Evolutionary conservation across 2,113 vertebrate species (phyloP).

Genomic region (Ceratotherium simum): DNA sequence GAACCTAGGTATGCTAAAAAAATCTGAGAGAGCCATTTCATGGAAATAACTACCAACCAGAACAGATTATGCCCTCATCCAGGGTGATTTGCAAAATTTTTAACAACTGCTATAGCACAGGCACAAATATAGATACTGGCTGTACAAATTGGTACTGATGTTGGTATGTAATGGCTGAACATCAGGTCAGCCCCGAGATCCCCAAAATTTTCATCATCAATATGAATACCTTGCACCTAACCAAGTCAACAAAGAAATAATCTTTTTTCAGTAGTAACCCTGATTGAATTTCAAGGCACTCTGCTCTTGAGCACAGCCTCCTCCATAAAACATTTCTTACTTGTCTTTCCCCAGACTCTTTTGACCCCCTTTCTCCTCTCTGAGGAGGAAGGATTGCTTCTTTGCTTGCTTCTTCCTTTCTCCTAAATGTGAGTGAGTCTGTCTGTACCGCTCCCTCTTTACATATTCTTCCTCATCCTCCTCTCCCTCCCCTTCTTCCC

Average conservation of each 20-base stretch:
- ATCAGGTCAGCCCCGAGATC: neutral
- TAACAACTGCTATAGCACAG: neutral
- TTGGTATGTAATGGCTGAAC: neutral
- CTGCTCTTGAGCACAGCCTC: neutral
- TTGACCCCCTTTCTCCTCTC: neutral
- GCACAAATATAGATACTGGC: neutral
- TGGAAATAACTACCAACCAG: neutral
- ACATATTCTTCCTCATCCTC: too few relatives aligned
- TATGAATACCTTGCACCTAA: neutral
- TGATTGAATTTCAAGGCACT: neutral
- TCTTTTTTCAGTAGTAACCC: neutral
- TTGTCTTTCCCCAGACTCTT: neutral
- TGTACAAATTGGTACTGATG: neutral
- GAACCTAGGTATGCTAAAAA: neutral
- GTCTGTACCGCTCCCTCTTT: neutral
- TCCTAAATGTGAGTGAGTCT: neutral
- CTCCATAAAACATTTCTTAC: neutral
- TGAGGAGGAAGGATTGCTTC: too few relatives aligned
- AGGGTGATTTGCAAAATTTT: neutral
- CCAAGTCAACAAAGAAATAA: neutral
- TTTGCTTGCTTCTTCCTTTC: neutral
- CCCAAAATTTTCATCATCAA: neutral
- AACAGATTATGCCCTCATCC: neutral
- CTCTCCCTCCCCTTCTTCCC: rapidly evolving
- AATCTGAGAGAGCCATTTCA: neutral